phyloP scores from a whole-genome alignment of 2,888 invertebrate species.

The Chalcosyrphus nemorum region DNA sequence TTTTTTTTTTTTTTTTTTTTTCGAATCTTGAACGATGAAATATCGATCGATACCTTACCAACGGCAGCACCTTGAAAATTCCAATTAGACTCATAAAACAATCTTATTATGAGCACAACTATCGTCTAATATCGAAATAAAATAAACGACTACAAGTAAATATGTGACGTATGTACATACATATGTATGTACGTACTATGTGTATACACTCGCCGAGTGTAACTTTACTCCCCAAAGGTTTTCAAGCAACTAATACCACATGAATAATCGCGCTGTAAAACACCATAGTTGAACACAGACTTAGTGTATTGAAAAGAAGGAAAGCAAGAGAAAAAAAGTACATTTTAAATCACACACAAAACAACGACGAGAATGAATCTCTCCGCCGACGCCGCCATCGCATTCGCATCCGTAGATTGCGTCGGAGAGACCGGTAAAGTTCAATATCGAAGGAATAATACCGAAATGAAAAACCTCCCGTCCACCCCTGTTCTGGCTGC shows the following conservation, averaged over 20 bases:
- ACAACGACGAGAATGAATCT: constrained; percentile 24
- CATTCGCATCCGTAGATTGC: constrained; percentile 48
- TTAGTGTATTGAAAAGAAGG: constrained; percentile 3
- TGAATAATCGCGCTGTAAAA: constrained; percentile 59
- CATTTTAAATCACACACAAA: constrained; percentile 49
- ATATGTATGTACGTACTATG: no score
- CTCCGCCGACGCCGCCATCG: neutral
- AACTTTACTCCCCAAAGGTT: constrained; percentile 17
- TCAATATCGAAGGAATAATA: constrained; percentile 65
- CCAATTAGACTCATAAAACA: constrained; percentile 32
- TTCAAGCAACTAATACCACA: constrained; percentile 38
- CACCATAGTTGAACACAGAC: constrained; percentile 29
- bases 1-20: no score
- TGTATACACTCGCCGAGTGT: neutral
- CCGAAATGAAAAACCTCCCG: constrained; percentile 17
- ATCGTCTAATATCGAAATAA: constrained; percentile 8
- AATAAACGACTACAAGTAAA: neutral
- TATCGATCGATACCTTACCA: neutral
- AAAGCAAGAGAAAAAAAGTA: constrained; percentile 38
- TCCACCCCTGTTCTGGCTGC: constrained; percentile 8
- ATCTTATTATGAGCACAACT: constrained; percentile 26
- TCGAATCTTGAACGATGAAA: neutral
- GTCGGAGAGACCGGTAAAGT: constrained; percentile 62
- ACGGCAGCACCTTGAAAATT: constrained; percentile 5
- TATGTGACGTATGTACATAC: no score